Evolutionary conservation across 2,113 vertebrate species (phyloP), one percentile per base, ranked within the genome.

Genomic region (Hystrix cristata): DNA sequence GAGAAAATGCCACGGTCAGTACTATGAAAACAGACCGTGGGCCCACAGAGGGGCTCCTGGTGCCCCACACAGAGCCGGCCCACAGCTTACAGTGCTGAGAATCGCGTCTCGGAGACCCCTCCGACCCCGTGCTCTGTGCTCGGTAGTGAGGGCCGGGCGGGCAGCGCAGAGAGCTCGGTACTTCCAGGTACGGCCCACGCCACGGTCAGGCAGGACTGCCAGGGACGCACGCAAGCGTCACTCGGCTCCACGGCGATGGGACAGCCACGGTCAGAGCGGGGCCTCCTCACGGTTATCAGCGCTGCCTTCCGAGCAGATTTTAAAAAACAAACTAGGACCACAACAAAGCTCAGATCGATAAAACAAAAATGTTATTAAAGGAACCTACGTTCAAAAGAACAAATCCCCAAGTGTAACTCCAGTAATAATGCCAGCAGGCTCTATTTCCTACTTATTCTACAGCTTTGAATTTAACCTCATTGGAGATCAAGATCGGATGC

Each of bases 291-390:
- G 4, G 29, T 31, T 10, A 55, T 46, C 2, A 93, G 31, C 29
- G 31, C 46, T 82, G 29, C 16, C n/a, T 46, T 67, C 86, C 81
- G 57, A 93, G 55, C 23, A 92, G 55, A 64, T 95, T 43, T n/a
- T 34, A 10, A 48, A 55, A 69, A 34, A 72, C 51, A 83, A 96
- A 59, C 18, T 23, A 89, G 90, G 21, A 88, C 0, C 29, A 76
- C 19, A 80, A 84, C 18, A 83, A n/a, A 89, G 55, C 59, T 87
- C 46, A 91, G 89, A 72, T 34, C 27, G 95, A 48, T 25, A 83
- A 88, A 95, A 80, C 51, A 92, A 65, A 94, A 87, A 85, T 76
- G 62, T 76, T 83, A 88, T n/a, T 86, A 88, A 96, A 59, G 15
- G 78, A 92, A 91, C n/a, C 55, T 34, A 65, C 0, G 6, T 79